These are phyloP conservation scores for Eulemur rubriventer DNA, from an alignment of 2,797 vertebrate genomes.

Conservation along the genomic window DNA sequence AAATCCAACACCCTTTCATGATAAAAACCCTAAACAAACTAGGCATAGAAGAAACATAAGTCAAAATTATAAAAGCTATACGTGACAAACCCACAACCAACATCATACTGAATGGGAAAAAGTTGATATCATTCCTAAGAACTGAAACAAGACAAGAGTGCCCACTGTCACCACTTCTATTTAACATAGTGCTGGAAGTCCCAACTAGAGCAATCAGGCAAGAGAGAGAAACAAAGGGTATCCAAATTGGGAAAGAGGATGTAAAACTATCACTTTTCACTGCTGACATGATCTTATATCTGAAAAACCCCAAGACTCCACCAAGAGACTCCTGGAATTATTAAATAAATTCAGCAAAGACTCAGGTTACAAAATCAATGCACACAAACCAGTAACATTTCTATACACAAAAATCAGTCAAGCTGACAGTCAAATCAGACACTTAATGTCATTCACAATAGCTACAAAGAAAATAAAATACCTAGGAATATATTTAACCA, in stretches of 20 bases:
- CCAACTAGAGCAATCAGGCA: neutral
- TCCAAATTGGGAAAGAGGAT: neutral
- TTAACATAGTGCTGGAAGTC: neutral
- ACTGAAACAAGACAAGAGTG: neutral
- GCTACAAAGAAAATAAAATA: neutral
- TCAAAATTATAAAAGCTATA: neutral
- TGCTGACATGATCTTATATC: neutral
- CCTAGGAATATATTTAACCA: neutral
- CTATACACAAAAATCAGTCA: neutral
- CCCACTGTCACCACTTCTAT: neutral
- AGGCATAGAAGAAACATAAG: neutral
- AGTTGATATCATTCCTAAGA: neutral
- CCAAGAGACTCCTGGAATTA: neutral
- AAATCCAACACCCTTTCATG: neutral
- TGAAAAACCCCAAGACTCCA: neutral
- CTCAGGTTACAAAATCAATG: neutral
- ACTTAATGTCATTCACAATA: neutral
- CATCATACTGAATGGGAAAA: neutral
- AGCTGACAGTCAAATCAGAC: neutral
- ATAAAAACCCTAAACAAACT: neutral
- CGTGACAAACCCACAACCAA: neutral
- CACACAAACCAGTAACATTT: neutral
- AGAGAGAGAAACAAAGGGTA: neutral
- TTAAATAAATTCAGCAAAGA: neutral
- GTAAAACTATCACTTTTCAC: neutral